Evolutionary conservation across 2,797 vertebrate genomes (phyloP), one percentile per base, ranked within the genome.

Genomic region (Protonibea diacanthus): DNA sequence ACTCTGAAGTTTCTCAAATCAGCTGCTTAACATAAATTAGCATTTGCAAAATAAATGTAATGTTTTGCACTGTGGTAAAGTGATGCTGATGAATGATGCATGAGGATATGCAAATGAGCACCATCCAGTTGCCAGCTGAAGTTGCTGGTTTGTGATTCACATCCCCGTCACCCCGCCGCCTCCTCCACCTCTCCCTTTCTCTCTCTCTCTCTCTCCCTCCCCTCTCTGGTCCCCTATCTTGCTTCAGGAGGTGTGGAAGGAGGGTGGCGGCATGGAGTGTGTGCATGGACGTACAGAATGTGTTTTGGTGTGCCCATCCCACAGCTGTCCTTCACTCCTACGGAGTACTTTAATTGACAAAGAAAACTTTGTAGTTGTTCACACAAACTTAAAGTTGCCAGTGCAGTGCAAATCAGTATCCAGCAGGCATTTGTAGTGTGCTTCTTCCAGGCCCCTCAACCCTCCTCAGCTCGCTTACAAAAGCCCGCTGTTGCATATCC

Each of bases 21-120:
- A 81, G 68, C 83, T 91, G 90, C 80, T 95, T 94, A 91, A 86
- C 93, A 95, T 95, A 93, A 93, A 94, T 95, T 93, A 92, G 85
- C 91, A 94, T 95, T 92, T 81, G 73, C 83, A 72, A 93, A 93
- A 93, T 92, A 94, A 93, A 91, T 74, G 84, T 87, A 90, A 90
- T 89, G 85, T 92, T 90, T 85, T 25, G 60, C 81, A 44, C 65
- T 29, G 84, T 77, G 81, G 90, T 84, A 80, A 93, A 93, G 88
- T 77, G 81, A 91, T 77, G 86, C 85, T 74, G 49, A 91, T 95
- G 92, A 94, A 95, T 94, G 88, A 95, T 94, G 90, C 88, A 95
- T 93, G 91, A 88, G 81, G 51, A 47, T 74, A 92, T 93, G 89
- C 81, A 92, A 91, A 92, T 84, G 74, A 83, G 17, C 5, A 3